Base-by-base conservation (phyloP, 1,140 invertebrate genomes). In the Helicoverpa zea region DNA sequence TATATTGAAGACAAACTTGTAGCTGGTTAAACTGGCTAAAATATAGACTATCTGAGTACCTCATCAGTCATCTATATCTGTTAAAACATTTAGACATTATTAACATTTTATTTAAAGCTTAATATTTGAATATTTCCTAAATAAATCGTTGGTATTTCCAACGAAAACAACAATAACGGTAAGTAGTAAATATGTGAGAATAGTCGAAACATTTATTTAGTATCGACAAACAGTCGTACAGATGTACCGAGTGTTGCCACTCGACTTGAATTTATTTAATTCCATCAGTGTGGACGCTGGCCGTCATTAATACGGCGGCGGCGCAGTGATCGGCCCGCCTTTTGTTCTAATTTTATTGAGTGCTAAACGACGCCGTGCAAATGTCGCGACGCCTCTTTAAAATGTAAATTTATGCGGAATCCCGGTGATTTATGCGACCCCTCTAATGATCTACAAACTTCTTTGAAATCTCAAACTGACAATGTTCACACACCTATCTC, bases 341-440 rank as follows among this genome's bases (percentile, higher is more conserved):
- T 87, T 88, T 89, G 87, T 91, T 90, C 84, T 86, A 89, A 90
- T 89, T 91, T 89, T 88, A 89, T 86, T 84, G 83, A 87, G 84
- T 87, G 84, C 88, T 91, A 90, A 89, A 87, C 84, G 49, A 43
- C 66, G 61, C 63, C 72, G 72, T 51, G 73, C 79, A 68, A 83
- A 77, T 81, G 84, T 84, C 87, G 76, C 84, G 86, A 81, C 83
- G 56, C 79, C 73, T 85, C 80, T 88, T 91, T 92, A 90, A 91
- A 86, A 91, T 89, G 86, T 87, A 87, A 89, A 91, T 92, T 92
- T 92, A 92, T 92, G 87, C 85, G 84, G 84, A 91, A 89, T 90
- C 85, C 76, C 81, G 77, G 82, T 87, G 90, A 92, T 92, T 91
- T 92, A 92, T 90, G 80, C 61, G 59, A 47, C 56, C 70, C 59